A percentile compares a stretch with the other conserved stretches of the same genome.
Evolutionary conservation across 2,888 invertebrate species (phyloP).

Genomic region (Neuroscelio doddi): DNA sequence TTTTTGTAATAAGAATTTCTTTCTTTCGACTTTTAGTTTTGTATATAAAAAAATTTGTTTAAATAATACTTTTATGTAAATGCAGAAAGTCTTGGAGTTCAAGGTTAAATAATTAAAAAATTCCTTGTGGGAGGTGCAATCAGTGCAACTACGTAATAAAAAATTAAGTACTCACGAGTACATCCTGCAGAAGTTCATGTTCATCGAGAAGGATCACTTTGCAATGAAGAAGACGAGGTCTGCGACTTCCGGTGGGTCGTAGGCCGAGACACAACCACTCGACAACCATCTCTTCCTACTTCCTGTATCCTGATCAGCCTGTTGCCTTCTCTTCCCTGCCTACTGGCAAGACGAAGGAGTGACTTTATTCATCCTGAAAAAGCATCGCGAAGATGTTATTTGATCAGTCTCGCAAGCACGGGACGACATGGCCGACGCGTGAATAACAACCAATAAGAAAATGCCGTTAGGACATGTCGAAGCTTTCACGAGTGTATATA

Average conservation of each 20-base stretch:
- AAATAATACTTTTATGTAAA: no score
- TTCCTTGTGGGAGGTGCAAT: no score
- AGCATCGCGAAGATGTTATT: conserved; percentile 6
- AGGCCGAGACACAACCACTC: conserved; percentile 71
- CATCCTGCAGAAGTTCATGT: conserved; percentile 90
- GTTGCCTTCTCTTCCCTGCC: conserved; percentile 5
- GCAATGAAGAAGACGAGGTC: conserved; percentile 80
- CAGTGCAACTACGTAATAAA: no score
- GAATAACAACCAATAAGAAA: conserved; percentile 9
- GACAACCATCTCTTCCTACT: conserved; percentile 63
- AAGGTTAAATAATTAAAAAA: no score
- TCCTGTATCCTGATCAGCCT: conserved; percentile 19
- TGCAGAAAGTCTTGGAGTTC: no score
- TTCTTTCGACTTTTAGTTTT: no score
- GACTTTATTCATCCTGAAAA: conserved; percentile 29
- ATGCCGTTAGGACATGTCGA: conserved; percentile 17
- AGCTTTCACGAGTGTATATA: conserved; percentile 3
- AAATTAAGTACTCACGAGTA: conserved; percentile 79
- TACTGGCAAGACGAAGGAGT: conserved; percentile 4
- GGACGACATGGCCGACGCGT: background rate
- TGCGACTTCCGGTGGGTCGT: conserved; percentile 73
- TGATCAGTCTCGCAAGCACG: conserved; percentile 5
- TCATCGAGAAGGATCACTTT: conserved; percentile 93
- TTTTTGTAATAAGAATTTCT: no score
- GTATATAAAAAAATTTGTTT: no score